phyloP scores from a whole-genome alignment of 2,113 vertebrate genomes.

The Mobula hypostoma region DNA sequence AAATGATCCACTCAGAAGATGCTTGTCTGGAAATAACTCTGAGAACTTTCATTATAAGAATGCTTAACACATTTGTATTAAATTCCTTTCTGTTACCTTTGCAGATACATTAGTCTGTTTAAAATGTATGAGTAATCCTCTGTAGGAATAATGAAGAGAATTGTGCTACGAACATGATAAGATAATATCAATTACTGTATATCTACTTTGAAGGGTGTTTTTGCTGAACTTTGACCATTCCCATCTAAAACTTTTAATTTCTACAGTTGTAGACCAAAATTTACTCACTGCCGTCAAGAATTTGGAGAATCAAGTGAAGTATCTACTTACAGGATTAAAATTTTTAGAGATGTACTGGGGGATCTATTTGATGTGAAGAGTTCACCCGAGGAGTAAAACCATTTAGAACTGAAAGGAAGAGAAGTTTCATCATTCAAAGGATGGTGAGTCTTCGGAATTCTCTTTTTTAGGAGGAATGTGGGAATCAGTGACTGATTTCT shows the following conservation, averaged over 20 bases:
- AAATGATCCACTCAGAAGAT: neutral
- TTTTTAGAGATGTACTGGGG: neutral
- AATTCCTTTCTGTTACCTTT: neutral
- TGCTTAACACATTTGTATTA: neutral
- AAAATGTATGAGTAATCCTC: neutral
- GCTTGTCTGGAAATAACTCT: neutral
- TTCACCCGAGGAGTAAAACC: too few relatives aligned
- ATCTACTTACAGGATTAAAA: neutral
- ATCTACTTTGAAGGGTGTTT: neutral
- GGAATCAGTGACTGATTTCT: too few relatives aligned
- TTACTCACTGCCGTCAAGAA: neutral
- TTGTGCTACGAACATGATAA: neutral
- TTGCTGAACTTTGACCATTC: neutral
- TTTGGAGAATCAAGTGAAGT: neutral
- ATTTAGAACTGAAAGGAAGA: too few relatives aligned
- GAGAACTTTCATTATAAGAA: neutral
- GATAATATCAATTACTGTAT: neutral
- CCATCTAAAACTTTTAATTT: slow-evolving; percentile 14
- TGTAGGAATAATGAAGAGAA: neutral
- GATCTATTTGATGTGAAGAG: neutral
- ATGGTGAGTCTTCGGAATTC: too few relatives aligned
- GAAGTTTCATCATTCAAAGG: too few relatives aligned
- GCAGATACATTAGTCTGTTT: neutral
- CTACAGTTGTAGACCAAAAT: neutral
- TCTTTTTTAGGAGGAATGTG: too few relatives aligned